Evolutionary conservation across 2,113 vertebrate genomes (phyloP).

Genomic region (Sus scrofa): T2T-Sscrofa CM000824.6:180418501-180419000

Average conservation of each 20-base stretch:
- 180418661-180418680: background rate
- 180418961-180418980: background rate
- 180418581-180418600: background rate
- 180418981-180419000: background rate
- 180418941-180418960: background rate
- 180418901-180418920: background rate
- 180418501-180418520: background rate
- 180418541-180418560: background rate
- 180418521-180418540: background rate
- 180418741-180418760: background rate
- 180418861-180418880: background rate
- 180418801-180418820: background rate
- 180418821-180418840: background rate
- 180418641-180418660: background rate
- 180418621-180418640: background rate
- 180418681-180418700: background rate
- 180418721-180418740: background rate
- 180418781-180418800: background rate
- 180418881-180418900: background rate
- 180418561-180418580: background rate
- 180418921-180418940: background rate
- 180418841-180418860: background rate
- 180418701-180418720: background rate
- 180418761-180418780: background rate
- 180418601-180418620: background rate